phyloP scores from a whole-genome alignment of 2,888 invertebrate genomes.

The Drosophila planitibia region DNA sequence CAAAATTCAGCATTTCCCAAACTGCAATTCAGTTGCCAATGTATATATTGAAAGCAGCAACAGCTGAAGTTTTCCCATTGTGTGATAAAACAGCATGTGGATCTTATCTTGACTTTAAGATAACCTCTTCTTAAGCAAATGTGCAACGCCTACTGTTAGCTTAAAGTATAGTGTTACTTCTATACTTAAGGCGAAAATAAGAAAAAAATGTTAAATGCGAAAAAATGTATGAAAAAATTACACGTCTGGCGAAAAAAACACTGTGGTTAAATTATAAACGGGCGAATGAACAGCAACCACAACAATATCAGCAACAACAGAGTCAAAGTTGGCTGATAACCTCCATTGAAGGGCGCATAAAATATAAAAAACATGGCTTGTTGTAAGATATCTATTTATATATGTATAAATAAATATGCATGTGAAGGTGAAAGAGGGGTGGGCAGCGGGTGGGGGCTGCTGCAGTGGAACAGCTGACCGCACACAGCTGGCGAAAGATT shows the following conservation, averaged over 20 bases:
- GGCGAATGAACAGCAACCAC: conserved; percentile 70
- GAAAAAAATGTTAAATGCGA: background rate
- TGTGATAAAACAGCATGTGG: background rate
- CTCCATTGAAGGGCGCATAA: conserved; percentile 68
- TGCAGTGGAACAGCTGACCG: conserved; percentile 47
- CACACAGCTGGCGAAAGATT: conserved; percentile 30
- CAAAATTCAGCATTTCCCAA: background rate
- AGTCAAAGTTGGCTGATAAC: conserved; percentile 43
- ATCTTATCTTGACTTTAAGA: conserved; percentile 34
- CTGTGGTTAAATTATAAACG: conserved; percentile 77
- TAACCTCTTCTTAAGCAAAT: conserved; percentile 32
- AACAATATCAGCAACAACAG: conserved; percentile 23
- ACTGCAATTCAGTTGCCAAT: background rate
- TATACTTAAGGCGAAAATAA: conserved; percentile 27
- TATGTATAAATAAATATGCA: conserved; percentile 2
- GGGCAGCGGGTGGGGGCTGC: background rate
- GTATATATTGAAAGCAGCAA: background rate
- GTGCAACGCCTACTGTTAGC: conserved; percentile 59
- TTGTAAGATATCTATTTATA: conserved; percentile 35
- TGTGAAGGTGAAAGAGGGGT: conserved; percentile 1
- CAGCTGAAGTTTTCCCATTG: background rate
- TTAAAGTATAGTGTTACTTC: conserved; percentile 63
- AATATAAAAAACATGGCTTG: conserved; percentile 6
- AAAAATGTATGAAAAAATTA: conserved; percentile 52
- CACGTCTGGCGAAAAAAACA: conserved; percentile 49